A percentile compares a stretch with the other conserved stretches of the same genome.
Conservation (phyloP, 2,797 vertebrate species). For the Bradypodion pumilum region DNA sequence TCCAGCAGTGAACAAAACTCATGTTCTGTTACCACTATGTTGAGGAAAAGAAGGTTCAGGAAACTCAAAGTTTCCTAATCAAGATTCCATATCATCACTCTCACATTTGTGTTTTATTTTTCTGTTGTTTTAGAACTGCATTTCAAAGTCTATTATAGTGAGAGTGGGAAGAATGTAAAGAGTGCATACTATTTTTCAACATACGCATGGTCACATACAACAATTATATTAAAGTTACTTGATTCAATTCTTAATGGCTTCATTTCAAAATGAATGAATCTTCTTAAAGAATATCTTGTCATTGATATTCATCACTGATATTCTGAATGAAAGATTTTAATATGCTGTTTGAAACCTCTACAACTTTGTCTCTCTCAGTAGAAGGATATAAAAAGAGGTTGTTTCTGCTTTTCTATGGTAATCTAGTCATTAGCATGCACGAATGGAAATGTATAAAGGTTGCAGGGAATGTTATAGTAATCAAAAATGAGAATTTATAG, state of each 20-base stretch:
- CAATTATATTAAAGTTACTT: neutral
- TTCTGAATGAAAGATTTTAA: neutral
- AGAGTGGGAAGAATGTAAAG: neutral
- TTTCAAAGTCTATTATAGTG: neutral
- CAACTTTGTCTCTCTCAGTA: neutral
- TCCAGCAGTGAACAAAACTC: neutral
- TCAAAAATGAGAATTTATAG: slow-evolving; percentile 11
- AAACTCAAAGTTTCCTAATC: neutral
- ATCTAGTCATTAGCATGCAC: slow-evolving; percentile 15
- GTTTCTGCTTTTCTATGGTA: neutral
- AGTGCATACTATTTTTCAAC: neutral
- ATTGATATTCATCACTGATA: slow-evolving; percentile 15
- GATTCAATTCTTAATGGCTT: neutral
- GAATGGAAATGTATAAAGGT: neutral
- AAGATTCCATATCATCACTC: neutral
- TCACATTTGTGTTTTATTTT: neutral
- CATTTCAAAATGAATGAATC: slow-evolving; percentile 7
- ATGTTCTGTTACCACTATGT: neutral
- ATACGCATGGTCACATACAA: neutral
- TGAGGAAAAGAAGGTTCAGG: neutral
- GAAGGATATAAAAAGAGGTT: neutral
- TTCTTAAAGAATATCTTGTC: neutral
- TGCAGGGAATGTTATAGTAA: neutral
- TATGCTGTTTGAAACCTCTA: neutral
- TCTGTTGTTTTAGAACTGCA: neutral